phyloP scores from a whole-genome alignment of 2,888 invertebrate species.

The Lasioglossum vierecki region DNA sequence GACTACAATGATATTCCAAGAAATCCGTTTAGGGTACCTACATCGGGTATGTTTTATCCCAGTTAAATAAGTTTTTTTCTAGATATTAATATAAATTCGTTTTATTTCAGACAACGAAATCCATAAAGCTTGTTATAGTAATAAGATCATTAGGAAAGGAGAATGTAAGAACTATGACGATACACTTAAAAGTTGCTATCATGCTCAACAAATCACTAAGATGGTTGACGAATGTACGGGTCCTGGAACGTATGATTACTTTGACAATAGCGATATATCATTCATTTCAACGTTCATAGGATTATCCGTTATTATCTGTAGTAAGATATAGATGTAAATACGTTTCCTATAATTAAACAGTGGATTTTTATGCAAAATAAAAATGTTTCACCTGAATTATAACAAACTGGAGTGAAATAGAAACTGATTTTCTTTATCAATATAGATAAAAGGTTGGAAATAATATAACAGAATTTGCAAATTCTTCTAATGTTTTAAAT shows the following conservation, averaged over 20 bases:
- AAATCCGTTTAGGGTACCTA: slow-evolving; percentile 76
- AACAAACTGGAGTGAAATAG: too few species aligned
- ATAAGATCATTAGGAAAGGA: background rate
- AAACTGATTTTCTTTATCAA: too few species aligned
- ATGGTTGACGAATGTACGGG: background rate
- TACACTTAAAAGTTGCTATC: background rate
- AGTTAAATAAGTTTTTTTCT: background rate
- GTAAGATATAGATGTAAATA: background rate
- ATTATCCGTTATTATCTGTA: slow-evolving; percentile 1
- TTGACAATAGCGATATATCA: background rate
- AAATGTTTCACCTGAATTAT: too few species aligned
- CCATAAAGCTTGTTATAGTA: background rate
- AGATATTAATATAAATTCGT: background rate
- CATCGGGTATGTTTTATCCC: background rate
- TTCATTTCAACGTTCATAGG: background rate
- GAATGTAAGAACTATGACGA: background rate
- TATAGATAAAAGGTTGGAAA: too few species aligned
- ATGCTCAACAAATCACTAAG: background rate
- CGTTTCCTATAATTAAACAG: background rate
- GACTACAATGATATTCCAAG: slow-evolving; percentile 83
- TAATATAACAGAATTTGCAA: too few species aligned
- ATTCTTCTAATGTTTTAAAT: too few species aligned
- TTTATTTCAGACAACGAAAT: background rate
- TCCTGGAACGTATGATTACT: slow-evolving; percentile 3
- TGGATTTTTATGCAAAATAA: too few species aligned